Base-by-base conservation (phyloP, 2,888 invertebrate species). In the Microdon myrmicae region DNA sequence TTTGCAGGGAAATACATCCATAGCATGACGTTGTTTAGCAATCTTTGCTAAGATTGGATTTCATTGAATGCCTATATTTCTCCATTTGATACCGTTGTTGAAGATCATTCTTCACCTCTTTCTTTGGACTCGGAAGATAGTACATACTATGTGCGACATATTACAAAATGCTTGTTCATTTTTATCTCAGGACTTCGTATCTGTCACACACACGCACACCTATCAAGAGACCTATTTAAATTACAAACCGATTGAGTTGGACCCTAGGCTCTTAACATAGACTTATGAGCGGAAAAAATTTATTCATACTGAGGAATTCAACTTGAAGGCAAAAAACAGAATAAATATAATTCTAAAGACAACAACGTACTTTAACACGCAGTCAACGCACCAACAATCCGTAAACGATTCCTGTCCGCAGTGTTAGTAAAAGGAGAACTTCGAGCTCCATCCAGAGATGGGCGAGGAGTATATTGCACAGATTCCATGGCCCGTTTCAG, bases 141-240 rank as follows among this genome's bases (percentile, higher is more conserved):
- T 41, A 45, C 56, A 51, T 43, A 31, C 49, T 41, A 41, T 31
- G 56, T 51, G 47, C 45, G 51, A n/a, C n/a, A n/a, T n/a, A n/a
- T n/a, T n/a, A 51, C 32, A 43, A 35, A 29, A 48, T 31, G 34
- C 20, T 10, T 26, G n/a, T 17, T 25, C 25, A 10, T 25, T 17
- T 9, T 12, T 4, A 9, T 19, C 23, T 7, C 10, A 5, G 20
- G 22, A 53, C 31, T 32, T 31, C 47, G 28, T 41, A 23, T 26
- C 34, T 17, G 38, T 31, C 20, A n/a, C 35, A 25, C 43, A 45
- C 29, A 19, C 32, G 14, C 22, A 23, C 32, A 49, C 37, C 51
- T 53, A 23, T 35, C 13, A 22, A 34, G 32, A 47, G 34, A 58
- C 41, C 37, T 32, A 64, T 64, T 64, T 64, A 51, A 64, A 64